These are phyloP conservation scores for Leptothorax acervorum DNA, from an alignment of 2,888 invertebrate genomes.

Conservation along the genomic window DNA sequence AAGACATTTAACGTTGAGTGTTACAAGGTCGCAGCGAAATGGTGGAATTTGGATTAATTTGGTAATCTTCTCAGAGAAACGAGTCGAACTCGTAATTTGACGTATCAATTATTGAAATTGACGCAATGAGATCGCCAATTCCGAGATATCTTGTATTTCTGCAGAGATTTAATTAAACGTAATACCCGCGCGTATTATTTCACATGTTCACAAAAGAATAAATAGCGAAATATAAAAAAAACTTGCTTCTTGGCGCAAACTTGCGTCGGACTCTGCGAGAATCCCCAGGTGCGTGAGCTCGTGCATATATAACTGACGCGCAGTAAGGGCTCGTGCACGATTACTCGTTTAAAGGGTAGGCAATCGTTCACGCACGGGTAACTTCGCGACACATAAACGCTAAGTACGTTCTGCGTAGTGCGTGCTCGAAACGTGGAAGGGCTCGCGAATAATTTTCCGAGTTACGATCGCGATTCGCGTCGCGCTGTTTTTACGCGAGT, in stretches of 20 bases:
- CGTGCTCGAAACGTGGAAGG: slow-evolving; percentile 2
- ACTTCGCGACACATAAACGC: slow-evolving; percentile 9
- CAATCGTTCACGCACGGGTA: slow-evolving; percentile 50
- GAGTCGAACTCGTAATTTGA: not conserved
- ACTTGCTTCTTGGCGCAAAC: slow-evolving; percentile 28
- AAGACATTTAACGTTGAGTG: not conserved
- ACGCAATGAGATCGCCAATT: not conserved
- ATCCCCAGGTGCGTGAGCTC: slow-evolving; percentile 40
- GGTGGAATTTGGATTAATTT: not conserved
- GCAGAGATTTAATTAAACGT: not conserved
- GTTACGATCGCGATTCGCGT: slow-evolving; percentile 2
- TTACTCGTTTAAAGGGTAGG: slow-evolving; percentile 53
- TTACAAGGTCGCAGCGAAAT: not conserved
- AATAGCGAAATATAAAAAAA: slow-evolving; percentile 21
- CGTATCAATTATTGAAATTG: not conserved
- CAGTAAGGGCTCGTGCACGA: slow-evolving; percentile 47
- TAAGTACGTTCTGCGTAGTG: not conserved
- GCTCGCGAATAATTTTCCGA: slow-evolving; percentile 25
- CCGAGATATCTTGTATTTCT: no score
- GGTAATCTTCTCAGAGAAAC: not conserved
- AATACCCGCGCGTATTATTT: not conserved
- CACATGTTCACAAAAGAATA: slow-evolving; percentile 1
- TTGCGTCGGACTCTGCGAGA: slow-evolving; percentile 9
- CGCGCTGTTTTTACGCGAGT: slow-evolving; percentile 12
- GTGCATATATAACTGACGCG: slow-evolving; percentile 38